Base-by-base conservation (phyloP, 2,113 vertebrate species). In the Salminus brasiliensis region DNA sequence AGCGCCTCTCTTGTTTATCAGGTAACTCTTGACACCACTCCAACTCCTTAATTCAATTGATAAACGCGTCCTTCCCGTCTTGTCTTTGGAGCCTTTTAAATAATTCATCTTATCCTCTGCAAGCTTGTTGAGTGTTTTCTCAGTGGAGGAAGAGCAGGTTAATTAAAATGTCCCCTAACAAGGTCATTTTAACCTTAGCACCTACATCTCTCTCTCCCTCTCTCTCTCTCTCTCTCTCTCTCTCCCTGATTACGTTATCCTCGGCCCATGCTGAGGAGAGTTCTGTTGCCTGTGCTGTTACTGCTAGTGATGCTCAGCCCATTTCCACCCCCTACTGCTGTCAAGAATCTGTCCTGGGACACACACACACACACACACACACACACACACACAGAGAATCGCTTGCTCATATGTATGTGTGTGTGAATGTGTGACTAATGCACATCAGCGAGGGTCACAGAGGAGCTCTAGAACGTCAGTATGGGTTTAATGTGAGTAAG, bases 111-210 rank as follows among this genome's bases (percentile, higher is more conserved):
- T 39, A 76, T 49, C 45, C 67, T 70, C 30, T 39, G 53, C 39
- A 23, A 55, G 15, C 41, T 59, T 59, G 39, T 66, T 80, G 59
- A 63, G 25, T 18, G 53, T 21, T 27, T 21, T 41, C 13, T 53
- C 45, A 8, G 29, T 67, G 67, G 67, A 76, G 63, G 62, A 36
- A 72, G 78, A 67, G 77, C 68, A 80, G 79, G 76, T 84, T 86
- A 81, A 86, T 85, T 85, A 79, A 78, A 75, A 70, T 77, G 76
- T 76, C 45, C 67, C 53, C 34, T 29, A 72, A 59, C 78, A 78
- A 81, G 71, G 81, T 81, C 70, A 78, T 30, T 53, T 62, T 57
- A 81, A 83, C 68, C 74, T 75, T 72, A 72, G 27, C 41, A 57
- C 41, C 53, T 49, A 18, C n/a, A 36, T 41, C 30, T 73, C 53